Percentiles rank a stretch among this genome's conserved stretches.
Conservation (phyloP, 2,797 vertebrate genomes). For the Vipera latastei region DNA sequence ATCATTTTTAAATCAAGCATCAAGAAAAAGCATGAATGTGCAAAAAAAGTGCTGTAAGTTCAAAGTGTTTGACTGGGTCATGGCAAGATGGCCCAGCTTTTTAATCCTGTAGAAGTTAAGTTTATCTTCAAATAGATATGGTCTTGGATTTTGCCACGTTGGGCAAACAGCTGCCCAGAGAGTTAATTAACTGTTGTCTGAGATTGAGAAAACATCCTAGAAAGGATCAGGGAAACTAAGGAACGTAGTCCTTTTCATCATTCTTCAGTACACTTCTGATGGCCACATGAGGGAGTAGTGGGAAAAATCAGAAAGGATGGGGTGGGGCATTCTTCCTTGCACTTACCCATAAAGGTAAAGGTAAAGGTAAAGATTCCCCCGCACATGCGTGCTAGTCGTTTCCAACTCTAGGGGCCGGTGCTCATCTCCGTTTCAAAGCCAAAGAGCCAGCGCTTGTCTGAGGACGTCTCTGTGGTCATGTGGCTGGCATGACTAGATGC, state of each 20-base stretch:
- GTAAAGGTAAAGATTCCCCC: too few species aligned
- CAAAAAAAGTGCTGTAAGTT: background rate
- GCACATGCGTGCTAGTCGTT: too few species aligned
- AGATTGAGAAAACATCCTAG: background rate
- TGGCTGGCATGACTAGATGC: too few species aligned
- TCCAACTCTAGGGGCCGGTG: too few species aligned
- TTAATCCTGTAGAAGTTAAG: background rate
- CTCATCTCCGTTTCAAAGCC: too few species aligned
- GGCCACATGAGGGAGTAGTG: background rate
- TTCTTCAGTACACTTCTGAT: background rate
- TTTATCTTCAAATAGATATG: background rate
- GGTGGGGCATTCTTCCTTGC: background rate
- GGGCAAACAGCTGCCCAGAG: background rate
- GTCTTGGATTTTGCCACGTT: background rate
- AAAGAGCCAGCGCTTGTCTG: too few species aligned
- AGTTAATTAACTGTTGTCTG: background rate
- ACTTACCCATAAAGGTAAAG: too few species aligned
- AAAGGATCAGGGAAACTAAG: background rate
- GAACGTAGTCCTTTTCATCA: background rate
- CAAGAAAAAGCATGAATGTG: background rate
- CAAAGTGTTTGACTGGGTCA: background rate
- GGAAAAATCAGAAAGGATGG: background rate
- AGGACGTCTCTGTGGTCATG: too few species aligned
- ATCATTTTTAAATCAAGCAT: background rate
- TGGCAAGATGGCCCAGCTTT: background rate